A percentile compares a stretch with the other conserved stretches of the same genome.
phyloP scores from a whole-genome alignment of 2,113 vertebrate genomes.

The Shinisaurus crocodilurus region DNA sequence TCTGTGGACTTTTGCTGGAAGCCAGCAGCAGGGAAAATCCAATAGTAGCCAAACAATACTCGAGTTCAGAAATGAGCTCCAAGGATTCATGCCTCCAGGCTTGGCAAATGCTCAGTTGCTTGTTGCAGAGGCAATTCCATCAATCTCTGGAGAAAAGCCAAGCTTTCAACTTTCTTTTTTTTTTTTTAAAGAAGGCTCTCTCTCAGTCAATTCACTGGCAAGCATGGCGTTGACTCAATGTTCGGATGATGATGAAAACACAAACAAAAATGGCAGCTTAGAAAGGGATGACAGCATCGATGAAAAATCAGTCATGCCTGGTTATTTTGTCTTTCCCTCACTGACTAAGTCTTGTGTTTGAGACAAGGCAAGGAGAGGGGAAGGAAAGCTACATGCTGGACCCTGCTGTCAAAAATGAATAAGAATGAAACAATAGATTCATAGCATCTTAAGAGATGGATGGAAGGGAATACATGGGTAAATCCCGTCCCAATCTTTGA shows the following conservation, averaged over 20 bases:
- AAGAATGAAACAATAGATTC: not conserved
- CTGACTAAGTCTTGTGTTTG: slow-evolving; percentile 8
- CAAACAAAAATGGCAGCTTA: slow-evolving; percentile 50
- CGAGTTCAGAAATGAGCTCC: slow-evolving; percentile 35
- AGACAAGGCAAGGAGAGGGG: not conserved
- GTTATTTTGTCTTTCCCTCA: not conserved
- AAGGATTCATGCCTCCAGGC: slow-evolving; percentile 63
- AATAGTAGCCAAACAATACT: slow-evolving; percentile 62
- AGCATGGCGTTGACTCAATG: slow-evolving; percentile 1
- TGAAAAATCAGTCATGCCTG: slow-evolving; percentile 7
- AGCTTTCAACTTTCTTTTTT: slow-evolving; percentile 33
- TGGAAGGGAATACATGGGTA: not conserved
- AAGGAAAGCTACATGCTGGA: not conserved
- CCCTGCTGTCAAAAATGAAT: not conserved
- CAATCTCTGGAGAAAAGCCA: slow-evolving; percentile 61
- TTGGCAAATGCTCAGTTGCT: slow-evolving; percentile 31
- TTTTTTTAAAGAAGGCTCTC: slow-evolving; percentile 11
- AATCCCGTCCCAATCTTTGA: not conserved
- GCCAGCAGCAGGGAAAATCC: slow-evolving; percentile 65
- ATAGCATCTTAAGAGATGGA: not conserved
- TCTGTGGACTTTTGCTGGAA: slow-evolving; percentile 47
- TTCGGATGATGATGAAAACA: slow-evolving; percentile 16
- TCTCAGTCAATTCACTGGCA: slow-evolving; percentile 21
- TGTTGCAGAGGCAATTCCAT: slow-evolving; percentile 50
- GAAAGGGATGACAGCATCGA: slow-evolving; percentile 29